Conservation (phyloP, 2,113 vertebrate genomes). For the Limnothrissa miodon region DNA sequence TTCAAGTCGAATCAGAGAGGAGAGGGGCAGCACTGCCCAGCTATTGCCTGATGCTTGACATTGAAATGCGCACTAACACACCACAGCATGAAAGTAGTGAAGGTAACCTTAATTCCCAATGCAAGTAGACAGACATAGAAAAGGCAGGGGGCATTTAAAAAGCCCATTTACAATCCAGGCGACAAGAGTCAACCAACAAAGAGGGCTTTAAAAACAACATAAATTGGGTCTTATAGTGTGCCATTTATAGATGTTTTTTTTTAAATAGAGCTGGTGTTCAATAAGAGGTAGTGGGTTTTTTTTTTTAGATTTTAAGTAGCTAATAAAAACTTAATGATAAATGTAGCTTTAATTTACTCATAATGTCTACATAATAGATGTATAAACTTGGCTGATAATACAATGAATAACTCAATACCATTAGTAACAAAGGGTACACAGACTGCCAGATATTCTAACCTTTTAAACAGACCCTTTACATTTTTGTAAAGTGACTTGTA, state of each 20-base stretch:
- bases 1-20: neutral
- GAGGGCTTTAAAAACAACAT: neutral
- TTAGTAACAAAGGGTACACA: no score
- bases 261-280: no score
- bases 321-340: no score
- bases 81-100: neutral
- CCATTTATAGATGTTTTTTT: neutral
- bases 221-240: neutral
- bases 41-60: neutral
- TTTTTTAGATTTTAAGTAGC: no score
- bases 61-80: neutral
- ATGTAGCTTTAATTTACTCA: no score
- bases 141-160: neutral
- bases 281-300: neutral
- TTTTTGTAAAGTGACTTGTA: neutral
- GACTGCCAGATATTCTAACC: no score
- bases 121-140: neutral
- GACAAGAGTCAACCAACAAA: neutral
- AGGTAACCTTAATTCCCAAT: neutral
- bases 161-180: neutral
- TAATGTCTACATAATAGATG: no score
- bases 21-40: neutral
- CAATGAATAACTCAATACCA: no score
- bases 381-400: no score
- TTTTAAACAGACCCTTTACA: neutral